Evolutionary conservation across 2,888 invertebrate genomes (phyloP).

Genomic region (Trachelus tabidus): DNA sequence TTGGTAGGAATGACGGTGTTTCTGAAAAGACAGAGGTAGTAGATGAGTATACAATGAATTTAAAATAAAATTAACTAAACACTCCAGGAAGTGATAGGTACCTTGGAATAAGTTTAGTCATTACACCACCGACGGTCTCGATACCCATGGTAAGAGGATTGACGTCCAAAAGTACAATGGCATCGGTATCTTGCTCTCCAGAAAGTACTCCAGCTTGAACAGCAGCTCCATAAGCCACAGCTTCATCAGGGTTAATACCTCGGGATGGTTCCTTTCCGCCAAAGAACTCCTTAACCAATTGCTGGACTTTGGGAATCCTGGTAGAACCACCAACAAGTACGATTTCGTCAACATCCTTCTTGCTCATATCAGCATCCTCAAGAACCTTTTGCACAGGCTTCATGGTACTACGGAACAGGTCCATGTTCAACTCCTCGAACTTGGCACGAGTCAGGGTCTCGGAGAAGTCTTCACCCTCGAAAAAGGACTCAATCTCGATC

Average conservation of each 20-base stretch:
- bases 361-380: constrained; percentile 99
- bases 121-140: constrained; percentile 99
- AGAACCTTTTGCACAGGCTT: constrained; percentile 84
- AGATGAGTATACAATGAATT: background rate
- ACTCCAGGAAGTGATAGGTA: constrained; percentile 22
- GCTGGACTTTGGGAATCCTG: constrained; percentile 98
- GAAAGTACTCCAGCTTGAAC: constrained; percentile 98
- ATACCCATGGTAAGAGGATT: constrained; percentile 99
- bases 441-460: constrained; percentile 98
- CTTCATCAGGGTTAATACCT: constrained; percentile 99
- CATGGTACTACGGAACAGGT: constrained; percentile 71
- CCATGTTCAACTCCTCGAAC: constrained; percentile 98
- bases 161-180: constrained; percentile 96
- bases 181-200: constrained; percentile 97
- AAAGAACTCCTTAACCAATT: constrained; percentile 93
- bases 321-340: constrained; percentile 99
- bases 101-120: constrained; percentile 96
- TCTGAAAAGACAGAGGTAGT: constrained; percentile 60
- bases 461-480: constrained; percentile 98
- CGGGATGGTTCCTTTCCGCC: constrained; percentile 97
- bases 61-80: background rate
- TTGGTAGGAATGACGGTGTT: constrained; percentile 99
- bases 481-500: constrained; percentile 99
- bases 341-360: constrained; percentile 98
- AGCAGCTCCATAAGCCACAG: constrained; percentile 98